Conservation (phyloP, 2,797 vertebrate species). For the Orestias chungarensis region DNA sequence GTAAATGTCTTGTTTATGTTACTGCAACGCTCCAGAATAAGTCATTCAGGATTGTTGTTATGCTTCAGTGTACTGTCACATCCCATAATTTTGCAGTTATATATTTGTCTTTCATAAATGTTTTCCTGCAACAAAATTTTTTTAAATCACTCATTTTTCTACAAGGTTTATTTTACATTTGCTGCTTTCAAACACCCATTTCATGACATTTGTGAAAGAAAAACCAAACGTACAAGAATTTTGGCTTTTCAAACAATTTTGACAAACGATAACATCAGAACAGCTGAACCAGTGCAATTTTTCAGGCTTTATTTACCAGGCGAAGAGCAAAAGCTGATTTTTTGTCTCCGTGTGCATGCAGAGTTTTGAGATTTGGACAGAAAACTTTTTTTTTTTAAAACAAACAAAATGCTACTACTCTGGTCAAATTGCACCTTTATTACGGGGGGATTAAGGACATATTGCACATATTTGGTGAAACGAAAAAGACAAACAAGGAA, state of each 20-base stretch:
- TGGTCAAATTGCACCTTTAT: slow-evolving; percentile 66
- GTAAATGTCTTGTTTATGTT: slow-evolving; percentile 30
- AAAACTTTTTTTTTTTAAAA: slow-evolving; percentile 38
- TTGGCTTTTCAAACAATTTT: slow-evolving; percentile 76
- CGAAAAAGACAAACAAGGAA: slow-evolving; percentile 24
- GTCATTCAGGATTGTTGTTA: slow-evolving; percentile 18
- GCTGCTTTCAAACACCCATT: slow-evolving; percentile 71
- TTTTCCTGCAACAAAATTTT: neutral
- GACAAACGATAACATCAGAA: slow-evolving; percentile 41
- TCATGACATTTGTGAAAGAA: slow-evolving; percentile 70
- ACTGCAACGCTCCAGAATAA: slow-evolving; percentile 8
- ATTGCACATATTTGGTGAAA: slow-evolving; percentile 69
- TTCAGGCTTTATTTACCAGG: slow-evolving; percentile 38
- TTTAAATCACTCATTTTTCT: slow-evolving; percentile 60
- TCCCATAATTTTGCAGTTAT: slow-evolving; percentile 17
- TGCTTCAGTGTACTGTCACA: slow-evolving; percentile 42
- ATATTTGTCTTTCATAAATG: neutral
- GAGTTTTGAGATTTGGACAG: slow-evolving; percentile 31
- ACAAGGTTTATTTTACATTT: slow-evolving; percentile 81
- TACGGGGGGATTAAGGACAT: slow-evolving; percentile 42
- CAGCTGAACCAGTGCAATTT: slow-evolving; percentile 28
- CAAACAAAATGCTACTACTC: slow-evolving; percentile 60
- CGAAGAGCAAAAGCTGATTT: slow-evolving; percentile 31
- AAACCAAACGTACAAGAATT: slow-evolving; percentile 57
- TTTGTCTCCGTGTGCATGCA: slow-evolving; percentile 66